These are phyloP conservation scores for Bombus affinis DNA, from an alignment of 1,140 invertebrate genomes.

Conservation along the genomic window DNA sequence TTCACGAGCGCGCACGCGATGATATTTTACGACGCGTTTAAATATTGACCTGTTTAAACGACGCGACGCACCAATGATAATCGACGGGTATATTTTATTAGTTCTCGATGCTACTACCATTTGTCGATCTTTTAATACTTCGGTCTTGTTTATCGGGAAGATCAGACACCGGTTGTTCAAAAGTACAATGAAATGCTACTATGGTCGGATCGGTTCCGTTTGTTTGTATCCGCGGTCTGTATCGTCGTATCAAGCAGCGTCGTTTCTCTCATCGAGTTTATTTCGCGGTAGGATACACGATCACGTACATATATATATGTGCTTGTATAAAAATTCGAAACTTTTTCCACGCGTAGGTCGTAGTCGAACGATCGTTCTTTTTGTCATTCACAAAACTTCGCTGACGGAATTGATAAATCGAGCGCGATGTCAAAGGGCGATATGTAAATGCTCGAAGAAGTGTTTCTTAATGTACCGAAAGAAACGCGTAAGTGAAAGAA, in stretches of 20 bases:
- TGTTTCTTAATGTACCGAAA: background rate
- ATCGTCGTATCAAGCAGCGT: background rate
- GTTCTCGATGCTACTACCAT: background rate
- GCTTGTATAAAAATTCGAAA: background rate
- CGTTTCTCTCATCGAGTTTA: background rate
- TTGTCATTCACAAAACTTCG: background rate
- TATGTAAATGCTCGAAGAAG: background rate
- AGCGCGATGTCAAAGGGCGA: too few relatives aligned
- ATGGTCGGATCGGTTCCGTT: background rate
- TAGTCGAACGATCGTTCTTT: background rate
- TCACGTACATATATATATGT: too few relatives aligned
- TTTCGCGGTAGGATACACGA: background rate
- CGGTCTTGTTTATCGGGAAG: constrained; percentile 3
- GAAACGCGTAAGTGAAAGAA: too few relatives aligned
- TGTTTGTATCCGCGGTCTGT: background rate
- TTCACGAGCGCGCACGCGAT: background rate
- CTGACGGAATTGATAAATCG: background rate
- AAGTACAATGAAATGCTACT: background rate
- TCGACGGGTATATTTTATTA: background rate
- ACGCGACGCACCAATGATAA: background rate
- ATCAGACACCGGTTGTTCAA: background rate
- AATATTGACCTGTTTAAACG: background rate
- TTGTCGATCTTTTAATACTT: background rate
- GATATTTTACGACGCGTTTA: background rate
- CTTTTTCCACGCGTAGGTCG: background rate